Conservation (phyloP, 1,140 invertebrate species). For the Caenorhabditis remanei region DNA sequence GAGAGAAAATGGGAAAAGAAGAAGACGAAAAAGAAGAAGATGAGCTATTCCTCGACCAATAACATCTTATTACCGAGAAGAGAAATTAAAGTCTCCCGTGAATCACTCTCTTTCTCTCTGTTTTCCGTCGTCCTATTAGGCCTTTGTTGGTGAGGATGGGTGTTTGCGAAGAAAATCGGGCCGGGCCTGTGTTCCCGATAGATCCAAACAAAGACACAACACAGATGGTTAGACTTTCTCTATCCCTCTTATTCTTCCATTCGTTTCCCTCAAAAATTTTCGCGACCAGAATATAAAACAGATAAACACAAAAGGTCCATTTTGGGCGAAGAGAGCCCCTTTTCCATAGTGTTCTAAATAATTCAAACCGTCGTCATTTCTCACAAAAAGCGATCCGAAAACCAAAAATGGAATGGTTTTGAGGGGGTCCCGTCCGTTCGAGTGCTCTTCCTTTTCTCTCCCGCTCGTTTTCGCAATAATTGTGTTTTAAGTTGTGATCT, state of each 20-base stretch:
- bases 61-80: not conserved
- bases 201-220: constrained; percentile 37
- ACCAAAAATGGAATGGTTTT: not conserved
- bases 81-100: not conserved
- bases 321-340: not conserved
- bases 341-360: constrained; percentile 2
- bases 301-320: constrained; percentile 56
- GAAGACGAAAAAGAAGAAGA: not conserved
- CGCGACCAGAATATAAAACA: constrained; percentile 44
- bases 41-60: not conserved
- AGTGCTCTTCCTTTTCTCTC: not conserved
- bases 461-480: constrained; percentile 1
- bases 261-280: not conserved
- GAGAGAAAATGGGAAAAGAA: not conserved
- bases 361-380: constrained; percentile 11
- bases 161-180: constrained; percentile 4
- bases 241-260: not conserved
- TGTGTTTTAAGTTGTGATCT: constrained; percentile 39
- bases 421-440: not conserved
- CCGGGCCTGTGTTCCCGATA: not conserved
- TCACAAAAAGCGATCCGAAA: not conserved
- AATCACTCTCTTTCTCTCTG: not conserved
- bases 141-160: not conserved
- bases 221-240: constrained; percentile 8
- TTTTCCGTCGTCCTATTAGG: not conserved